These are phyloP conservation scores for Cotesia typhae DNA, from an alignment of 1,140 invertebrate genomes.

Conservation along the genomic window DNA sequence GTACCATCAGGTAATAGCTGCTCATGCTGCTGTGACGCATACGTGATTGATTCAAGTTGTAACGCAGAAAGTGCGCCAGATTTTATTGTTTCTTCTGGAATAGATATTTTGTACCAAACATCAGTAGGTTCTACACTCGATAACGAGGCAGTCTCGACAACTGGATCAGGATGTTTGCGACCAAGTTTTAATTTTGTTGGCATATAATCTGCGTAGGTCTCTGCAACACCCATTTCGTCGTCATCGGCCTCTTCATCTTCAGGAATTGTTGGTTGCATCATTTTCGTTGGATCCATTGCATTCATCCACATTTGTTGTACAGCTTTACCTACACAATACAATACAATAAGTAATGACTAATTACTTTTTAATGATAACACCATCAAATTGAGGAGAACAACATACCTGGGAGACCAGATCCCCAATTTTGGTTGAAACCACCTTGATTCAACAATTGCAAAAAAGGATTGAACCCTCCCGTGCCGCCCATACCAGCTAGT, in stretches of 20 bases:
- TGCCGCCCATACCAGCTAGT: conserved; percentile 61
- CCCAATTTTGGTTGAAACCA: conserved; percentile 59
- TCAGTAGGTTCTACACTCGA: conserved; percentile 96
- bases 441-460: conserved; percentile 63
- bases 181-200: conserved; percentile 96
- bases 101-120: conserved; percentile 86
- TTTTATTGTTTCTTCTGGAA: conserved; percentile 88
- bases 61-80: conserved; percentile 90
- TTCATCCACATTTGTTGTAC: conserved; percentile 70
- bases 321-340: conserved; percentile 55
- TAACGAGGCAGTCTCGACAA: conserved; percentile 97
- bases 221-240: conserved; percentile 96
- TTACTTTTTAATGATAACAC: conserved; percentile 17
- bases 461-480: conserved; percentile 61
- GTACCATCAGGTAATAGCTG: conserved; percentile 89
- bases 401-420: conserved; percentile 55
- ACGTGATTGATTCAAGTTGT: conserved; percentile 96
- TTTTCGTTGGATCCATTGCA: conserved; percentile 60
- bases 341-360: background rate
- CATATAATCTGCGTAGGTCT: conserved; percentile 98
- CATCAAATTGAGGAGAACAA: background rate
- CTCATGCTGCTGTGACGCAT: conserved; percentile 96
- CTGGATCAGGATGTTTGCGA: conserved; percentile 97
- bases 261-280: conserved; percentile 58
- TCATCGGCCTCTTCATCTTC: conserved; percentile 91